Base-by-base conservation (phyloP, 2,888 invertebrate genomes). In the Acanthopleura granulata region DNA sequence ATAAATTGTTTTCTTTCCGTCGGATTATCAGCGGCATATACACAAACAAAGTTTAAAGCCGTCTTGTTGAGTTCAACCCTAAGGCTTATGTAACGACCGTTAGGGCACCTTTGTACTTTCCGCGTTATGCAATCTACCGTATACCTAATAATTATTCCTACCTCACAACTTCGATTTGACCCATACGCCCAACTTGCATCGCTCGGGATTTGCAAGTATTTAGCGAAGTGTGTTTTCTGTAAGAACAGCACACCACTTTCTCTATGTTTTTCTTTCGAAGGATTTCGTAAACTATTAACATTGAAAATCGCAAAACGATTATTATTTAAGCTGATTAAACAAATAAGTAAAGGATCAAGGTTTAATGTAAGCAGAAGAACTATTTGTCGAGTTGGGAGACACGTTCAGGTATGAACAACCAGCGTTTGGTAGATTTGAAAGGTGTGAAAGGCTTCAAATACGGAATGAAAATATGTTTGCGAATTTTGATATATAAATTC, bases 151-250 rank as follows among this genome's bases (percentile, higher is more conserved):
- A 66, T 66, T 16, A 66, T 49, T 16, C 74, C 50, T 0, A 49
- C 50, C 15, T 49, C 49, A 25, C 66, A 27, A 66, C 66, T 66
- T 25, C 22, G 16, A 27, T 66, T 66, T 27, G 66, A 66, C 25
- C 66, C 66, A 27, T 27, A 66, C 29, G 66, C 66, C 66, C 66
- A 66, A 1, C 22, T 27, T 27, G 16, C 18, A 66, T 66, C 66
- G 22, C 66, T 27, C 29, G 66, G 66, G 16, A 66, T 27, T 18
- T 27, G 15, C 29, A 66, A 66, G 25, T 15, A 27, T 66, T 66
- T 66, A 66, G 66, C 66, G 25, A 66, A 66, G 25, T 66, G 66
- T 16, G 66, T 66, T 27, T 66, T 27, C 29, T 66, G 66, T 22
- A 66, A 27, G 25, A 66, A 66, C 25, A 66, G 25, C 6, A 66